Evolutionary conservation across 2,888 invertebrate genomes (phyloP), one percentile per base, ranked within the genome.

Genomic region (Protula sp.): DNA sequence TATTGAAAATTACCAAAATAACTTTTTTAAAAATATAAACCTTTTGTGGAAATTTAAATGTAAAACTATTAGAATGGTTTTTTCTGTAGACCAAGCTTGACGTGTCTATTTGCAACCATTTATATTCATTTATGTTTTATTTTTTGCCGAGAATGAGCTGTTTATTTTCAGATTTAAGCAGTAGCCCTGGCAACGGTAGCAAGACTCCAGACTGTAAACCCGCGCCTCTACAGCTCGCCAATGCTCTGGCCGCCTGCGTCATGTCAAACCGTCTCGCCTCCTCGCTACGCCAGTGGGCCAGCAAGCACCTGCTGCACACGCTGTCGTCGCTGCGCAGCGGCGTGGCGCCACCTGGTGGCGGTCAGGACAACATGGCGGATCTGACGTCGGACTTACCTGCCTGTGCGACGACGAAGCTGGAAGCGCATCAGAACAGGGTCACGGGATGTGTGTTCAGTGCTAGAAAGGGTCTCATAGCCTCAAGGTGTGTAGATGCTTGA

Each of bases 171-270:
- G n/a, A n/a, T n/a, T n/a, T n/a, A n/a, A n/a, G n/a, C n/a, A n/a
- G n/a, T n/a, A n/a, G n/a, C n/a, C n/a, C n/a, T n/a, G n/a, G n/a
- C n/a, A n/a, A n/a, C n/a, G n/a, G n/a, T n/a, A n/a, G n/a, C n/a
- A n/a, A n/a, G n/a, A n/a, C n/a, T n/a, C n/a, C n/a, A n/a, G n/a
- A n/a, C n/a, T n/a, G n/a, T n/a, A n/a, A n/a, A 9, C 38, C 38
- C 31, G 67, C 81, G 45, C 83, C 84, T 1, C 75, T 86, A 47
- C 83, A 84, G 59, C 76, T 87, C 48, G 84, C 86, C 45, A 86
- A 87, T 74, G 85, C 87, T 3, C 74, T 87, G 54, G 83, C 86
- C 2, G 85, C 86, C 1, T 87, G 85, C 74, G 81, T 86, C 14
- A 76, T 87, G 62, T 86, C 87, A 0, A 81, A 82, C 26, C 81